phyloP scores from a whole-genome alignment of 1,140 invertebrate species.

The fruit fly (Drosophila melanogaster) region Release_6_plus_ISO1_MT NT_033777.3:28163501-28164000 shows the following conservation, averaged over 20 bases:
- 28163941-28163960: slow-evolving; percentile 8
- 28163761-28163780: neutral
- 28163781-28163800: neutral
- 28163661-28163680: neutral
- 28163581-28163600: slow-evolving; percentile 70
- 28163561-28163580: slow-evolving; percentile 82
- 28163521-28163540: slow-evolving; percentile 78
- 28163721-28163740: neutral
- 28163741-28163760: neutral
- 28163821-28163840: slow-evolving; percentile 60
- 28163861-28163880: slow-evolving; percentile 83
- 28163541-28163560: slow-evolving; percentile 73
- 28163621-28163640: slow-evolving; percentile 20
- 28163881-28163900: slow-evolving; percentile 82
- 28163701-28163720: too few species aligned
- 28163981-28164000: slow-evolving; percentile 21
- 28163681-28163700: too few species aligned
- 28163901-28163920: slow-evolving; percentile 65
- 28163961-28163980: slow-evolving; percentile 25
- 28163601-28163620: slow-evolving; percentile 14
- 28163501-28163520: slow-evolving; percentile 83
- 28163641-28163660: slow-evolving; percentile 3
- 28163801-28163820: slow-evolving; percentile 68
- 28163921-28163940: slow-evolving; percentile 40
- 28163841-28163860: slow-evolving; percentile 81